Base-by-base conservation (phyloP, 2,797 vertebrate genomes). In the Setipinna tenuifilis region DNA sequence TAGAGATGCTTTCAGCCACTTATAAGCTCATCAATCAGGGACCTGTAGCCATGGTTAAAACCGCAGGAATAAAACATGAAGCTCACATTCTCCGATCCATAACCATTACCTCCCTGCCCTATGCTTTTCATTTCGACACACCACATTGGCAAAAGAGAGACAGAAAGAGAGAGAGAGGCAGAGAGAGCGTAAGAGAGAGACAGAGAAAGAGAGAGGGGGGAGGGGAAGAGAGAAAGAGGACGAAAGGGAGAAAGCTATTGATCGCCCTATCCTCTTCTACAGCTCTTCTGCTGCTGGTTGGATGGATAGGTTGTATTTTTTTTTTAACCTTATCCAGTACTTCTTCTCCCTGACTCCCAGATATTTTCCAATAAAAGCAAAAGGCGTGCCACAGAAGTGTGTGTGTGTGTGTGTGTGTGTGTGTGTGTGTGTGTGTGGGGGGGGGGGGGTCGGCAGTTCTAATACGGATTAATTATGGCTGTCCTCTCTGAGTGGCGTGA, bases 61-160 rank as follows among this genome's bases (percentile, higher is more conserved):
- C 57, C 1, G 82, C 75, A 78, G 58, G 88, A 91, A 90, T 92
- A 92, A 92, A 94, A 91, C 91, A 92, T 88, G 87, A 93, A 78
- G 31, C 71, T 78, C 71, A 19, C 17, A 41, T 75, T 78, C 71
- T 21, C 71, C 71, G 6, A 78, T 78, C 71, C 35, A 78, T 78
- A 78, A 10, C 35, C 71, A 78, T 78, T 78, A 78, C 71, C 75
- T 7, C 71, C 35, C 31, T 78, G 71, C 71, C 71, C 35, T 10
- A 14, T 19, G 68, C 71, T 44, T 78, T 78, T 78, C 71, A 78
- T 78, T 78, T 19, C 9, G 16, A 78, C 71, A 78, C 71, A 14
- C 71, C 16, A 25, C 71, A 78, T 17, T 41, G 68, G 71, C 14
- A 2, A 9, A 19, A 31, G 68, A 65, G 61, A 65, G 21, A 6